These are phyloP conservation scores for Drosophila suzukii DNA, from an alignment of 1,140 invertebrate genomes.

Conservation along the genomic window DNA sequence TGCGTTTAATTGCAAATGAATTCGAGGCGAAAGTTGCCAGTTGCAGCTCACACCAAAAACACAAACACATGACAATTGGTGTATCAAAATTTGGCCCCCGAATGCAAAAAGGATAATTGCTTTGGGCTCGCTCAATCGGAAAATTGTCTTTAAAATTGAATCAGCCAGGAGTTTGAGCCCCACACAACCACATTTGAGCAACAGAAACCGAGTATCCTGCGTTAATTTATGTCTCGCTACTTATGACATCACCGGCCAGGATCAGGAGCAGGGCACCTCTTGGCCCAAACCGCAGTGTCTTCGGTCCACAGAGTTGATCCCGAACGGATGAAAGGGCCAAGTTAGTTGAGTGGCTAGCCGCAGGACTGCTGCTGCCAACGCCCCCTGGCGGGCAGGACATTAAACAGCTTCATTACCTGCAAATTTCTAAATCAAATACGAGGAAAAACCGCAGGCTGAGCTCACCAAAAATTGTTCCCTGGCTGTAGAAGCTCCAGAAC, in stretches of 20 bases:
- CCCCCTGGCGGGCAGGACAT: conserved; percentile 14
- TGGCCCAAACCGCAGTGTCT: conserved; percentile 9
- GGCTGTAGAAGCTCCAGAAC: background rate
- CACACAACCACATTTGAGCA: conserved; percentile 16
- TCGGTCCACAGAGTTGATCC: background rate
- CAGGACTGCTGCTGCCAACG: background rate
- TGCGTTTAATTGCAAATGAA: conserved; percentile 61
- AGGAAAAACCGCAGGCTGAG: conserved; percentile 28
- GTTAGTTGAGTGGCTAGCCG: conserved; percentile 24
- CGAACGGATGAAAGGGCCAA: conserved; percentile 7
- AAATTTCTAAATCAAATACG: conserved; percentile 50
- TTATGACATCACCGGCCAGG: conserved; percentile 28
- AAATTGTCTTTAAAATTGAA: conserved; percentile 65
- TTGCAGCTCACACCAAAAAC: background rate
- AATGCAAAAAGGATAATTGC: conserved; percentile 41
- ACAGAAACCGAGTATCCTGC: background rate
- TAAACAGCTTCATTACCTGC: conserved; percentile 58
- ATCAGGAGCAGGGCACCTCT: background rate
- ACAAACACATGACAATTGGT: conserved; percentile 29
- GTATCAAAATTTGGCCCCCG: conserved; percentile 30
- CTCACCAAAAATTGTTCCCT: conserved; percentile 10
- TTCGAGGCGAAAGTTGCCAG: conserved; percentile 35
- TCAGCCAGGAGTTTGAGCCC: conserved; percentile 18
- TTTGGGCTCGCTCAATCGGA: conserved; percentile 39
- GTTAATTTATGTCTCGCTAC: conserved; percentile 36